These are phyloP conservation scores for Erpetoichthys calabaricus DNA, from an alignment of 2,797 vertebrate genomes.

Conservation along the genomic window DNA sequence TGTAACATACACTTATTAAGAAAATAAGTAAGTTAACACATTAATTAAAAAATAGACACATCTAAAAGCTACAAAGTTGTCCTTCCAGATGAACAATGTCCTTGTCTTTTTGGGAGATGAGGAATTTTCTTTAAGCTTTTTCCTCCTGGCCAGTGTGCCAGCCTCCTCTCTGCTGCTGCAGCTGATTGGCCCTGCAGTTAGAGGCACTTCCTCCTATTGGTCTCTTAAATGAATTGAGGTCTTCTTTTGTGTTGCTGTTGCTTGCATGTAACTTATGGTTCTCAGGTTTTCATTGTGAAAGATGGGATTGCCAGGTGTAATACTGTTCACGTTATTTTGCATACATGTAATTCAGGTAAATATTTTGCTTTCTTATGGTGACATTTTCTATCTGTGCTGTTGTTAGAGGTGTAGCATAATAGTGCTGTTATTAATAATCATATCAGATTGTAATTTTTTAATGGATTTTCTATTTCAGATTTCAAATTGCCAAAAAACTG, in stretches of 20 bases:
- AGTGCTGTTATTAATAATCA: no score
- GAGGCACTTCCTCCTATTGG: slow-evolving; percentile 27
- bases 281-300: slow-evolving; percentile 37
- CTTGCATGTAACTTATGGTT: slow-evolving; percentile 44
- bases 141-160: slow-evolving; percentile 28
- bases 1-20: no score
- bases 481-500: slow-evolving; percentile 28
- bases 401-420: no score
- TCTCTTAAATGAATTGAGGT: slow-evolving; percentile 43
- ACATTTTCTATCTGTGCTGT: no score
- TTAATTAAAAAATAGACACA: no score
- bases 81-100: no score
- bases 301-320: slow-evolving; percentile 46
- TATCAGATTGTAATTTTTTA: neutral
- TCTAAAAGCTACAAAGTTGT: no score
- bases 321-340: slow-evolving; percentile 39
- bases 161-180: slow-evolving; percentile 23
- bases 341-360: slow-evolving; percentile 49
- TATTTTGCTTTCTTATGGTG: neutral
- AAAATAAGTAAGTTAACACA: no score
- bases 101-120: neutral
- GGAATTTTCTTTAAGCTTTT: slow-evolving; percentile 1
- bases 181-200: slow-evolving; percentile 47
- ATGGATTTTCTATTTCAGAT: slow-evolving; percentile 35
- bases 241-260: slow-evolving; percentile 42